A percentile compares a stretch with the other conserved stretches of the same genome.
Evolutionary conservation across 2,113 vertebrate species (phyloP).

Genomic region (Ariopsis seemanni): DNA sequence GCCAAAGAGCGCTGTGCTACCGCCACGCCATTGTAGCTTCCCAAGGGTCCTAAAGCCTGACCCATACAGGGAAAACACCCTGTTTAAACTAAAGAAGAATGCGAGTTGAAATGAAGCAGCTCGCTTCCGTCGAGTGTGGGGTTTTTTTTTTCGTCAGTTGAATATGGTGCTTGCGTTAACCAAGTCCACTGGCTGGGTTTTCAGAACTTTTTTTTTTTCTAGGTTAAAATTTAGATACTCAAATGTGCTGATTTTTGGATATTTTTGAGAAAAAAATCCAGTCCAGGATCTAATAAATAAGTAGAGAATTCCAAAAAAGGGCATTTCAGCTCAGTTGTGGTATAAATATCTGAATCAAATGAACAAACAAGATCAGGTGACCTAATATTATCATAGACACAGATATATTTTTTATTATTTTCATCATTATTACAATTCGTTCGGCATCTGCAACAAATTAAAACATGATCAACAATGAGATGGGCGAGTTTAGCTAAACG

Average conservation of each 20-base stretch:
- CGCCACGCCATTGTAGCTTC: not conserved
- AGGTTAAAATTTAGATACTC: not conserved
- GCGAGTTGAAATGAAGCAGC: not conserved
- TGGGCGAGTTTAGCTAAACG: not conserved
- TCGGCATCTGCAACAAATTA: not conserved
- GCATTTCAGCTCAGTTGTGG: not conserved
- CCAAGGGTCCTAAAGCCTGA: constrained; percentile 7
- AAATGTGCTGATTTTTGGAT: not conserved
- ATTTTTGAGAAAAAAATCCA: not conserved
- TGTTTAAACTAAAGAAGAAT: not conserved
- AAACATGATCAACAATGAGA: not conserved
- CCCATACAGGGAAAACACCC: not conserved
- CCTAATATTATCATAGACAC: too few relatives aligned
- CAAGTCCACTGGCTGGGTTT: not conserved
- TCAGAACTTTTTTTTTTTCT: not conserved
- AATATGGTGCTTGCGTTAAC: not conserved
- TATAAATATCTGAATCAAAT: not conserved
- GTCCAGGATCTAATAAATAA: not conserved
- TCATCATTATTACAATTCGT: too few relatives aligned
- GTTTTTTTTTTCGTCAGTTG: not conserved
- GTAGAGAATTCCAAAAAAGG: not conserved
- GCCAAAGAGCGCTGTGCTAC: constrained; percentile 48
- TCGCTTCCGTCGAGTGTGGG: too few relatives aligned
- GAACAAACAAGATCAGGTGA: not conserved
- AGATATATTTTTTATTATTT: too few relatives aligned